Evolutionary conservation across 2,797 vertebrate species (phyloP).

Genomic region (Halcyon smyrnensis): DNA sequence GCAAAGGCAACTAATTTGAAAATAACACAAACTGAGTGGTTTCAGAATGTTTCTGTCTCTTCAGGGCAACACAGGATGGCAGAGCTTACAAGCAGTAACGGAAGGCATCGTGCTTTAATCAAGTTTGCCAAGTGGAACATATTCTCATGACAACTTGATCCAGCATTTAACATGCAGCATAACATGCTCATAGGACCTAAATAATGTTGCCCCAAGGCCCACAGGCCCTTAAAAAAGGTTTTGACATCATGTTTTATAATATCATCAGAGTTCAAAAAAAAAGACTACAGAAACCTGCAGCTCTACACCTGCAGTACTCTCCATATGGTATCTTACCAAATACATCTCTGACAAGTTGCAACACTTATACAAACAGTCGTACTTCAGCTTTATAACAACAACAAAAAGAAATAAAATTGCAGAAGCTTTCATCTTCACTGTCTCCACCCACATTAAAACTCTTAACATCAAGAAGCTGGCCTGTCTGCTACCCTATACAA

Average conservation of each 20-base stretch:
- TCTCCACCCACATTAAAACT: not conserved
- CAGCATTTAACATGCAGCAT: not conserved
- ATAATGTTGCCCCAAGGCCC: not conserved
- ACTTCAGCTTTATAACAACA: not conserved
- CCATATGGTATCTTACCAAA: not conserved
- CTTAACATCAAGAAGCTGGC: not conserved
- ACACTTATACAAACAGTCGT: not conserved
- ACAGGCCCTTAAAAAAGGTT: not conserved
- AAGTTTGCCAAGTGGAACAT: conserved; percentile 48
- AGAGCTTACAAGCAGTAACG: conserved; percentile 13
- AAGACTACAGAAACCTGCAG: not conserved
- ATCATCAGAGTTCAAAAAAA: not conserved
- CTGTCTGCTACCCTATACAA: not conserved
- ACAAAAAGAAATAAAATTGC: not conserved
- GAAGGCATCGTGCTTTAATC: conserved; percentile 20
- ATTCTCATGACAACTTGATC: conserved; percentile 40
- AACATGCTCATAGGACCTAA: not conserved
- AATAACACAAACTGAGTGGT: conserved; percentile 51
- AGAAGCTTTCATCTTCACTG: not conserved
- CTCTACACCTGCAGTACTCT: not conserved
- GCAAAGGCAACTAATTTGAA: conserved; percentile 56
- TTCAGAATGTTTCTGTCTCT: conserved; percentile 56
- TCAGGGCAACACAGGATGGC: conserved; percentile 23
- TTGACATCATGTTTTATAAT: not conserved
- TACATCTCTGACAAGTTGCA: not conserved